These are phyloP conservation scores for Petrolisthes cinctipes DNA, from an alignment of 2,888 invertebrate genomes.

Conservation along the genomic window DNA sequence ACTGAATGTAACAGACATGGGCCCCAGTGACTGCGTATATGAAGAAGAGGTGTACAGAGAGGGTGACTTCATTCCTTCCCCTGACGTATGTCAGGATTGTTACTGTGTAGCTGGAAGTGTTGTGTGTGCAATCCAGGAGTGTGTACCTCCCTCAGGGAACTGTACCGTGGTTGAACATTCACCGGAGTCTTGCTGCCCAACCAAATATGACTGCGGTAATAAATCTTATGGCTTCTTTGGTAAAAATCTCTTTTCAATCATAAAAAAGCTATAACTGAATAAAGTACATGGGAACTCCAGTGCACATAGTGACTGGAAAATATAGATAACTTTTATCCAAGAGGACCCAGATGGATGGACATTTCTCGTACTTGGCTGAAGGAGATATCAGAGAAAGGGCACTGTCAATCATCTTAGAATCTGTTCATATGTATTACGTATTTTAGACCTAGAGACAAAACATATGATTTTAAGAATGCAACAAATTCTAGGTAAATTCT, in stretches of 20 bases:
- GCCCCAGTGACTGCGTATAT: constrained; percentile 26
- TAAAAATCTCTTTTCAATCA: neutral
- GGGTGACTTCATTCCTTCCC: constrained; percentile 51
- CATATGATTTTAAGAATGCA: no score
- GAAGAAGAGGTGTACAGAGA: constrained; percentile 52
- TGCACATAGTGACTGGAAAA: no score
- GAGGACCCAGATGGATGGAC: no score
- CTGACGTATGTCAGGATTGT: constrained; percentile 58
- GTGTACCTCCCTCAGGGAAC: constrained; percentile 43
- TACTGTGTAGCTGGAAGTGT: constrained; percentile 57
- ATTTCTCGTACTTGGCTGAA: no score
- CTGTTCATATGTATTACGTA: no score
- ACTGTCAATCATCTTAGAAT: no score
- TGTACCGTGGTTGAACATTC: constrained; percentile 50
- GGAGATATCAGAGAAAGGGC: no score
- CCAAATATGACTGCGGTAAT: constrained; percentile 63
- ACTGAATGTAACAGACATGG: constrained; percentile 2
- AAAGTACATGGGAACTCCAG: no score
- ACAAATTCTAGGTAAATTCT: no score
- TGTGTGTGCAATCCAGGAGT: constrained; percentile 57
- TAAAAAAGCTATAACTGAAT: neutral
- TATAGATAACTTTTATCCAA: no score
- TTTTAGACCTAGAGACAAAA: no score
- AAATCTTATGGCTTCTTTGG: neutral
- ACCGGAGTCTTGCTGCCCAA: constrained; percentile 57